Conservation (phyloP, 30 jellyfish, hydroid and myxozoan species). For the Aurelia aurita complex sp. Pacific region DNA sequence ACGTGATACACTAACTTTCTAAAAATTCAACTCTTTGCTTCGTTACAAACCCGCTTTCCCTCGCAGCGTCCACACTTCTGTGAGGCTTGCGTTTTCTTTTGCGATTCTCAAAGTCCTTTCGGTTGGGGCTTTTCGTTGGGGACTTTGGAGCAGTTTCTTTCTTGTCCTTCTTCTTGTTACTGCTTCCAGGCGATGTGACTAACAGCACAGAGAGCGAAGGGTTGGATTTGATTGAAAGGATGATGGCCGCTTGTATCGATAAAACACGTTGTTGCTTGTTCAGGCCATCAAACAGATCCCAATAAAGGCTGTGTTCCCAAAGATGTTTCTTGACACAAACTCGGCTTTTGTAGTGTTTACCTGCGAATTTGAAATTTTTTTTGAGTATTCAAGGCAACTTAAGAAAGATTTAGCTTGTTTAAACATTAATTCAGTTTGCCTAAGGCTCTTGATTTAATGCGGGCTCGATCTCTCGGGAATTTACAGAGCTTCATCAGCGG, state of each 20-base stretch:
- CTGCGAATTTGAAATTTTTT: slow-evolving; percentile 32
- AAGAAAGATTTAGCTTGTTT: too few species aligned
- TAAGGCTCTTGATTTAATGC: too few species aligned
- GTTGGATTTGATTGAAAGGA: slow-evolving; percentile 82
- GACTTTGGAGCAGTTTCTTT: slow-evolving; percentile 29
- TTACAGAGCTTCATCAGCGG: too few species aligned
- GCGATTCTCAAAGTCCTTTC: slow-evolving; percentile 62
- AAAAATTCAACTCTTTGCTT: slow-evolving; percentile 48
- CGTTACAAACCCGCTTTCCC: slow-evolving; percentile 2
- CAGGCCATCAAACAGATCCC: slow-evolving; percentile 97
- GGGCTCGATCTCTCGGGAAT: too few species aligned
- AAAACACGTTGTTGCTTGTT: slow-evolving; percentile 96
- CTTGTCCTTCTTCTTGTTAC: slow-evolving; percentile 83
- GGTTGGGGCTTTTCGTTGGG: slow-evolving; percentile 16
- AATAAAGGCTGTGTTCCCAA: slow-evolving; percentile 96
- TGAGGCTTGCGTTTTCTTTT: slow-evolving; percentile 58
- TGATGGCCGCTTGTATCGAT: slow-evolving; percentile 95
- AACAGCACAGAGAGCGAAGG: slow-evolving; percentile 89
- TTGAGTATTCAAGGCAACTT: neutral
- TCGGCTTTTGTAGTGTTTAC: slow-evolving; percentile 95
- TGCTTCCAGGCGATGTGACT: slow-evolving; percentile 82
- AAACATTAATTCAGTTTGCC: too few species aligned
- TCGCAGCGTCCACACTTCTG: neutral
- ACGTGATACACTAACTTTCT: slow-evolving; percentile 4
- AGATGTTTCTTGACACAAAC: slow-evolving; percentile 97